Evolutionary conservation across 2,113 vertebrate species (phyloP), one percentile per base, ranked within the genome.

Genomic region (Casuarius casuarius): DNA sequence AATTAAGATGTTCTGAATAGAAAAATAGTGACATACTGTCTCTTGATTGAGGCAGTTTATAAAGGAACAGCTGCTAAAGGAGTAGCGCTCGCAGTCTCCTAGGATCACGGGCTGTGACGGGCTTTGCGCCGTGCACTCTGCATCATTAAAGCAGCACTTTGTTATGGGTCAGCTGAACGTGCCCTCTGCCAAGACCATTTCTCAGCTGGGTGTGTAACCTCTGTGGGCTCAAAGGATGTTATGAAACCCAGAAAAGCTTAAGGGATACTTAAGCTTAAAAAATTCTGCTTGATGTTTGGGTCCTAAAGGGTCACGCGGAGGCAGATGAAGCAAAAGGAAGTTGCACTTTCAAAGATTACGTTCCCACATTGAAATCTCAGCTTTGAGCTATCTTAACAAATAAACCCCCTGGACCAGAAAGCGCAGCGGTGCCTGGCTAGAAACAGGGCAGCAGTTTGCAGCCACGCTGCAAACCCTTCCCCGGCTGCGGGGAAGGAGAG

Each of bases 11-110:
- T 52, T 46, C 28, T n/a, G 23, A 72, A 63, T 1, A 0, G 1
- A 52, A 15, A 71, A 38, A 28, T 68, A 62, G 35, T 54, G 52
- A 33, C 76, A 14, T 0, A 0, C 44, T 3, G 0, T 4, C n/a
- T 40, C 1, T 0, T 29, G 61, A 7, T 54, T 48, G 62, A 23
- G 38, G 9, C 9, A 0, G 7, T 21, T 73, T 1, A 3, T 66
- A 76, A 46, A 83, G 52, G n/a, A 68, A 12, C 15, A 76, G 17
- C 5, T 31, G 1, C 5, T 65, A 21, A 21, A 31, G 66, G 66
- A 48, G 44, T 21, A 33, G 66, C 29, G 13, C 66, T 44, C 29
- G 17, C 44, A 29, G 29, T 31, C 66, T 6, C 22, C 7, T 13
- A 21, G 21, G 29, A 23, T 48, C 33, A 48, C 6, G 31, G 66